A percentile compares a stretch with the other conserved stretches of the same genome.
Conservation (phyloP, 2,888 invertebrate species). For the Adineta ricciae region DNA sequence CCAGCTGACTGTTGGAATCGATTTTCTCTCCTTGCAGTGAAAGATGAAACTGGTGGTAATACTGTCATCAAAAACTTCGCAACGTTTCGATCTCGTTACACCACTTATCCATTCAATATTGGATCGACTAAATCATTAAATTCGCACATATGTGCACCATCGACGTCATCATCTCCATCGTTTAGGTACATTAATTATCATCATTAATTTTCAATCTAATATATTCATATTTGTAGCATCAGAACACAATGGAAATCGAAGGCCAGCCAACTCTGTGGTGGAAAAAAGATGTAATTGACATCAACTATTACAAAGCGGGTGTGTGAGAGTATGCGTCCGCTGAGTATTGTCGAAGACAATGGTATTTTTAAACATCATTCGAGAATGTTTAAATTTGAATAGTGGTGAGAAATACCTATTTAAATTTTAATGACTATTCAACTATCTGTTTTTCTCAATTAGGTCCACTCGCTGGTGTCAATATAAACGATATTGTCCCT, state of each 20-base stretch:
- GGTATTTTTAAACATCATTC: not conserved
- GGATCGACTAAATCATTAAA: not conserved
- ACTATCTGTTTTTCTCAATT: not conserved
- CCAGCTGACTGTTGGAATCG: not conserved
- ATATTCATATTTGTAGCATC: too few relatives aligned
- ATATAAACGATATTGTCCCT: not conserved
- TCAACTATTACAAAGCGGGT: not conserved
- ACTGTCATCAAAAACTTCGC: not conserved
- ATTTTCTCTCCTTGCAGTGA: not conserved
- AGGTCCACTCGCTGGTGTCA: not conserved
- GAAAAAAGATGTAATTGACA: not conserved
- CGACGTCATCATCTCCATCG: not conserved
- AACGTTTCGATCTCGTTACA: not conserved
- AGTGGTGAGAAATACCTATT: not conserved
- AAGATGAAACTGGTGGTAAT: not conserved
- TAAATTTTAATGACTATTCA: not conserved
- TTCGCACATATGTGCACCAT: not conserved
- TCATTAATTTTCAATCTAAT: too few relatives aligned
- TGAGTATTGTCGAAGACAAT: not conserved
- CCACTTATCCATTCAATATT: not conserved
- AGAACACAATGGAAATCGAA: too few relatives aligned
- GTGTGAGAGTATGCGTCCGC: not conserved
- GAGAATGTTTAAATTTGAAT: not conserved
- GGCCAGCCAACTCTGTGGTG: not conserved
- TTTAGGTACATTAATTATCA: not conserved